These are phyloP conservation scores for Poliocrania exsul DNA, from an alignment of 2,797 vertebrate genomes.

Conservation along the genomic window DNA sequence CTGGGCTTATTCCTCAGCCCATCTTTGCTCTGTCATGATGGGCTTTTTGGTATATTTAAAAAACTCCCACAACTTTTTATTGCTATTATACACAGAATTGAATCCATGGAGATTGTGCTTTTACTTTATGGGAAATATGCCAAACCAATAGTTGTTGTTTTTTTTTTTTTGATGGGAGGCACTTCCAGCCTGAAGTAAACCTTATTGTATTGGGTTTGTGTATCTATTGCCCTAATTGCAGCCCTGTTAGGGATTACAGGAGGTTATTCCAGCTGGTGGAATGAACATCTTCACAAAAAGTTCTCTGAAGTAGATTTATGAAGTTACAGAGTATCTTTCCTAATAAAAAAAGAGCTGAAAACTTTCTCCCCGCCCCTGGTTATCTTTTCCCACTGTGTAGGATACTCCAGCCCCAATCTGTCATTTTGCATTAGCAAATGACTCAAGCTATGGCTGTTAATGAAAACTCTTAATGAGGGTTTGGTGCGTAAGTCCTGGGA, in stretches of 20 bases:
- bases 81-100: neutral
- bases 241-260: neutral
- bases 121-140: neutral
- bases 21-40: neutral
- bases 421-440: constrained; percentile 37
- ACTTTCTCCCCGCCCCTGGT: fast-evolving
- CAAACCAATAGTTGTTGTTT: neutral
- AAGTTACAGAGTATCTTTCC: neutral
- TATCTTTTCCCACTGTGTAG: neutral
- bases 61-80: neutral
- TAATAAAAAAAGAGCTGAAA: neutral
- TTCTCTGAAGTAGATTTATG: neutral
- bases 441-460: neutral
- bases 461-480: constrained; percentile 15
- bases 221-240: neutral
- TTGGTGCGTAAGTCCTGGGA: neutral
- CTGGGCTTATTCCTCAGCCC: neutral
- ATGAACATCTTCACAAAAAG: neutral
- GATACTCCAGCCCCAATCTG: constrained; percentile 15
- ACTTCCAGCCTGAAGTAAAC: neutral
- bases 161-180: fast-evolving
- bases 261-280: neutral
- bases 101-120: neutral
- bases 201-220: neutral
- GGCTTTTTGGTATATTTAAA: neutral